Evolutionary conservation across 1,140 invertebrate genomes (phyloP), one percentile per base, ranked within the genome.

Genomic region (Dendroctonus valens): DNA sequence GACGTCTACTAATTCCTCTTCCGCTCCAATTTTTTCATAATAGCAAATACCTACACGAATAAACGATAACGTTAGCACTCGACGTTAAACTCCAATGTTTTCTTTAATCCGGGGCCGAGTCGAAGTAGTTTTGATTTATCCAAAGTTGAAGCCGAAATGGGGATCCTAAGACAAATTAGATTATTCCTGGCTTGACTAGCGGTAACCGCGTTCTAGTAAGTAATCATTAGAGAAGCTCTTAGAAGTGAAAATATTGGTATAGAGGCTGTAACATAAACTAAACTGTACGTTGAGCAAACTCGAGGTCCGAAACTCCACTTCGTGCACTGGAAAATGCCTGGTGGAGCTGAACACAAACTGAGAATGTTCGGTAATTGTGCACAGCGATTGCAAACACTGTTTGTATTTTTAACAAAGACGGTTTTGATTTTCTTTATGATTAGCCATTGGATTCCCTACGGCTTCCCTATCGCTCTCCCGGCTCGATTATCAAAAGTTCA

Each of bases 151-250:
- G 41, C 49, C n/a, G 7, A 52, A 62, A 51, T 41, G 40, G 38
- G 50, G 50, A 52, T 53, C 51, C 52, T 46, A 55, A 63, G 51
- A 63, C 51, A 63, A 26, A 63, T 63, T 63, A 63, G 61, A 63
- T 63, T 63, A 63, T 55, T 54, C 39, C 41, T 62, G 61, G 41
- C 61, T 46, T 63, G 44, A 40, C 15, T 52, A 26, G 51, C 49
- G 44, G 44, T 11, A 41, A 40, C 55, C 55, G 51, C 46, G 49
- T 51, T 52, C 42, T 48, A 65, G 55, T 15, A 39, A 39, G 52
- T 65, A 65, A 65, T 65, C 54, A 65, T 65, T 65, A 65, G 54
- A 58, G 63, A 59, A 58, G 63, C 63, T 65, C 57, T 65, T 44
- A 65, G 63, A 58, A 65, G 50, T 8, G 63, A 65, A 65, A 65